Base-by-base conservation (phyloP, 1,140 invertebrate species). In the Trichonephila clavata region DNA sequence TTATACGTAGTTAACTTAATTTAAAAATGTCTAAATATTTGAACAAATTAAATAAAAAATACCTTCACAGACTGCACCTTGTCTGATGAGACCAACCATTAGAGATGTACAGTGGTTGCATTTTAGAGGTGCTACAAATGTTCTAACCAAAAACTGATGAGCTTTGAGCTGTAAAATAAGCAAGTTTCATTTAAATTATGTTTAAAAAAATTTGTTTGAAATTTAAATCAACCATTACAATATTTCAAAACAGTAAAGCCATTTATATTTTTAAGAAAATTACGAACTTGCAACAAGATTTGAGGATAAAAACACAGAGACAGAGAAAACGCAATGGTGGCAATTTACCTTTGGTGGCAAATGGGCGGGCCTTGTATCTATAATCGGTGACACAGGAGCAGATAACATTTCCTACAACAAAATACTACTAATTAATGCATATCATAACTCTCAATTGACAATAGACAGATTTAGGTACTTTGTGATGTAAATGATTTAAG, bases 91-190 rank as follows among this genome's bases (percentile, higher is more conserved):
- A 77, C 95, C 95, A 93, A 99, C 98, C 98, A 99, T 99, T 59
- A 99, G 96, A 2, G 99, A 99, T 14, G 99, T 99, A 96, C 99
- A 99, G 95, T 99, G 98, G 95, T 98, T 98, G 96, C 99, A 99
- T 96, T 99, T 99, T 57, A 98, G 98, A 50, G 99, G 99, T 90
- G 98, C 98, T 93, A 97, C 98, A 96, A 99, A 99, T 8, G 98
- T 99, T 94, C 98, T 97, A 89, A 99, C 98, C 91, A 98, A 96
- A 96, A 99, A 99, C 95, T 99, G 96, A 98, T 99, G 99, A 8
- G 91, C 94, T 94, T 94, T 88, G 50, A 80, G 90, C 90, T 88
- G 24, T 6, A 93, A 94, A 68, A 57, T 71, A 27, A 14, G 57
- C n/a, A n/a, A n/a, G n/a, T 5, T 24, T n/a, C 21, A 24, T 6